Evolutionary conservation across 1,140 invertebrate genomes (phyloP).

Genomic region (Calephelis nemesis): DNA sequence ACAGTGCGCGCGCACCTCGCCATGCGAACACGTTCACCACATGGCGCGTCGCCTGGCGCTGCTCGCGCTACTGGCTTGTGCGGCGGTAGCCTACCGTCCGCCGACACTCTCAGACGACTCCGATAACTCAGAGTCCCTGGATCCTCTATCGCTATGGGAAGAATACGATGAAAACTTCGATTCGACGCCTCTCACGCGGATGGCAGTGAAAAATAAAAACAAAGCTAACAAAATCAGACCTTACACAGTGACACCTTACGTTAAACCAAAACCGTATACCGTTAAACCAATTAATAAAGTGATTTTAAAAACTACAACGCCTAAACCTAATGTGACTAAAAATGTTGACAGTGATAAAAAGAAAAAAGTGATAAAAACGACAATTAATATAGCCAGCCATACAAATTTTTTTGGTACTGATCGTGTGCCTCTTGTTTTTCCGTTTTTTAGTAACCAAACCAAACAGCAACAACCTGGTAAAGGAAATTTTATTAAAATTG

Average conservation of each 20-base stretch:
- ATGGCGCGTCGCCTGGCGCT: constrained; percentile 76
- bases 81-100: constrained; percentile 44
- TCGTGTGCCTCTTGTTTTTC: constrained; percentile 32
- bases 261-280: constrained; percentile 20
- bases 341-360: constrained; percentile 44
- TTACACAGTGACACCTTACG: constrained; percentile 1
- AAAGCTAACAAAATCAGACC: constrained; percentile 8
- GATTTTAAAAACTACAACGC: constrained; percentile 38
- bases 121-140: constrained; percentile 51
- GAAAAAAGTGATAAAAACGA: constrained; percentile 62
- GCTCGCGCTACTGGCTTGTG: constrained; percentile 62
- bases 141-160: constrained; percentile 55
- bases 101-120: constrained; percentile 34
- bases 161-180: constrained; percentile 60
- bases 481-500: constrained; percentile 37
- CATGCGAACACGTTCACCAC: constrained; percentile 71
- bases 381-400: constrained; percentile 68
- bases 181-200: constrained; percentile 34
- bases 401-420: constrained; percentile 68
- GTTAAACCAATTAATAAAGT: constrained; percentile 56
- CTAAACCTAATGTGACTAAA: constrained; percentile 10
- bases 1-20: constrained; percentile 73
- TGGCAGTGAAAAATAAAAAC: constrained; percentile 15
- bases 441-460: constrained; percentile 13
- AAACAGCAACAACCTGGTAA: constrained; percentile 27